phyloP scores from a whole-genome alignment of 2,113 vertebrate genomes.

The Gadus chalcogrammus region DNA sequence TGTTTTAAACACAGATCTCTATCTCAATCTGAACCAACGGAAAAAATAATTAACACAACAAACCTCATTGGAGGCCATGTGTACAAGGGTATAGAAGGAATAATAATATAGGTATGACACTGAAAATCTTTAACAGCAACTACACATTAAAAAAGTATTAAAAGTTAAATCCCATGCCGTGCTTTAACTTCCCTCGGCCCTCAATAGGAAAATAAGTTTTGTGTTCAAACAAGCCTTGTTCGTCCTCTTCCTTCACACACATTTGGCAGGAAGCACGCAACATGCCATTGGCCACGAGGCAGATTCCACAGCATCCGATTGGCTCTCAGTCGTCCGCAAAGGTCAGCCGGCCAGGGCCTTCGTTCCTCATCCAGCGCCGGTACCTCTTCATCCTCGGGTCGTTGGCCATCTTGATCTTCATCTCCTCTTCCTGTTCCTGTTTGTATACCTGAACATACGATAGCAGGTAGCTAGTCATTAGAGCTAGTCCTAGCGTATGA shows the following conservation, averaged over 20 bases:
- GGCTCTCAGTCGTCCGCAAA: constrained; percentile 86
- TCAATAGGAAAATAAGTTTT: constrained; percentile 4
- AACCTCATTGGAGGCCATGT: too few relatives aligned
- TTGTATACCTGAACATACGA: constrained; percentile 76
- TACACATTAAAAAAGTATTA: not conserved
- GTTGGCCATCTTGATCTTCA: constrained; percentile 92
- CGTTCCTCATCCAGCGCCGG: constrained; percentile 96
- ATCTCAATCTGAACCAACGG: too few relatives aligned
- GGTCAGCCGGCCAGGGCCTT: constrained; percentile 89
- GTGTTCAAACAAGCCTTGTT: not conserved
- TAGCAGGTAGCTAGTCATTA: too few relatives aligned
- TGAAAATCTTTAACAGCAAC: too few relatives aligned
- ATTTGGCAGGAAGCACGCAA: not conserved
- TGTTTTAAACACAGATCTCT: too few relatives aligned
- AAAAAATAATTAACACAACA: too few relatives aligned
- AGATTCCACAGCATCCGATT: too few relatives aligned
- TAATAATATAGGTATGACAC: too few relatives aligned
- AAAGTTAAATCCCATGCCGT: not conserved
- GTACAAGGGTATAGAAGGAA: too few relatives aligned
- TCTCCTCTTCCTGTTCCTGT: constrained; percentile 90
- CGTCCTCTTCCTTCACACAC: not conserved
- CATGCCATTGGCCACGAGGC: too few relatives aligned
- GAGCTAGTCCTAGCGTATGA: too few relatives aligned
- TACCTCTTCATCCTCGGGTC: constrained; percentile 96
- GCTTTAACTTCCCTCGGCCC: not conserved